Evolutionary conservation across 1,140 invertebrate species (phyloP), one percentile per base, ranked within the genome.

Genomic region (Meloidogyne floridensis): DNA sequence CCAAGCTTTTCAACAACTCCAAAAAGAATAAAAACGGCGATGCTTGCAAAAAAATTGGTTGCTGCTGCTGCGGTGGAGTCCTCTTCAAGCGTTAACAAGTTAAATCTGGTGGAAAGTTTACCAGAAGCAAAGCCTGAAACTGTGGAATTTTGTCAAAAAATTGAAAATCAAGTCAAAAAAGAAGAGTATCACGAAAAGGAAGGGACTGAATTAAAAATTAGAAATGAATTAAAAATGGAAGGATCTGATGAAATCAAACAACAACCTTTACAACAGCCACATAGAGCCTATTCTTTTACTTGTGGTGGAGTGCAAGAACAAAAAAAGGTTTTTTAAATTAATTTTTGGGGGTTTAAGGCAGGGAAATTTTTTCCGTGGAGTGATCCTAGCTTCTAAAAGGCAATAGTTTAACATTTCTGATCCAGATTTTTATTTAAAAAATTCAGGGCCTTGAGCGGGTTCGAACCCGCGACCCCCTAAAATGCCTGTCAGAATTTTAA

Each of bases 1-100:
- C 51, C 54, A 75, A 72, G 7, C 53, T 13, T 42, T n/a, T 20
- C 65, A 80, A 80, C 81, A 18, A 59, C 81, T 3, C 81, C 77
- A 3, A 82, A 82, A 82, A n/a, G 81, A 43, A 82, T 82, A 20
- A 82, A 82, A 81, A 82, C 81, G 11, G 81, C 81, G 6, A 74
- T 74, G n/a, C 56, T 82, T 42, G 81, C 81, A 32, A 82, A 82
- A 54, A 74, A 82, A 75, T 75, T 82, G 43, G 59, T 82, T 8
- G 81, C 81, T 18, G 81, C 81, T 9, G 81, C 79, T 18, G 81
- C 81, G 11, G 81, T 70, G 1, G 56, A 65, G 15, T 65, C 56
- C 6, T 65, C 56, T 65, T 65, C 15, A n/a, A 11, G 9, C 10
- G 4, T 8, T 54, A 54, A 3, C 9, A 65, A 65, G 6, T 10